Conservation (phyloP, 2,797 vertebrate genomes). For the Poecilia wingei region DNA sequence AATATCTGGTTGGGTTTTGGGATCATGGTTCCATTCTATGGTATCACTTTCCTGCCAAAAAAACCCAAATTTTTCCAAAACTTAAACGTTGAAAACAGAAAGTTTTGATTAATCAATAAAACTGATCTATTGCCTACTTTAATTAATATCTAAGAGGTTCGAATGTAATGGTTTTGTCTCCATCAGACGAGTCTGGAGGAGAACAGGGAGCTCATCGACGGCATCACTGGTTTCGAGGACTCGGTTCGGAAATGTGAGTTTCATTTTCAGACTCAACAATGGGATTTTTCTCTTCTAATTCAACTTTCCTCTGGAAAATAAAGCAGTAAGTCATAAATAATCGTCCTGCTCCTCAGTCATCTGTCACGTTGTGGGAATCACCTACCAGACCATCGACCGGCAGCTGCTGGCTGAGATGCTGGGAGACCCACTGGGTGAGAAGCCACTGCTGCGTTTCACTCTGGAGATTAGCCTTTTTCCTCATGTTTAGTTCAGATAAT, state of each 20-base stretch:
- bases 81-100: too few relatives aligned
- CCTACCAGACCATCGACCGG: constrained; percentile 92
- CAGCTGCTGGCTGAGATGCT: constrained; percentile 92
- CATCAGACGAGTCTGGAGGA: constrained; percentile 89
- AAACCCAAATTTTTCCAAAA: too few relatives aligned
- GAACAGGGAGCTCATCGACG: constrained; percentile 91
- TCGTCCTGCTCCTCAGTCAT: constrained; percentile 81
- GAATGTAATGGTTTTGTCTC: background rate
- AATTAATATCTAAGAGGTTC: too few relatives aligned
- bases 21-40: too few relatives aligned
- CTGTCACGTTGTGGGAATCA: constrained; percentile 94
- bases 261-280: background rate
- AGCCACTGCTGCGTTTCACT: background rate
- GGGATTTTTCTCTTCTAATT: background rate
- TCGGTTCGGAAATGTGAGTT: constrained; percentile 93
- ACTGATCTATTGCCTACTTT: too few relatives aligned
- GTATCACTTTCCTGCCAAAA: too few relatives aligned
- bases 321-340: background rate
- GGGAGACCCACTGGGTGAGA: constrained; percentile 88
- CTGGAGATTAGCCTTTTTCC: background rate
- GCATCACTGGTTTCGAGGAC: constrained; percentile 92
- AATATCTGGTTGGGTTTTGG: background rate
- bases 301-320: background rate
- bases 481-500: background rate
- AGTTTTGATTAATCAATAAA: too few relatives aligned